Evolutionary conservation across 2,113 vertebrate species (phyloP), one percentile per base, ranked within the genome.

Genomic region (Leptodactylus fuscus): DNA sequence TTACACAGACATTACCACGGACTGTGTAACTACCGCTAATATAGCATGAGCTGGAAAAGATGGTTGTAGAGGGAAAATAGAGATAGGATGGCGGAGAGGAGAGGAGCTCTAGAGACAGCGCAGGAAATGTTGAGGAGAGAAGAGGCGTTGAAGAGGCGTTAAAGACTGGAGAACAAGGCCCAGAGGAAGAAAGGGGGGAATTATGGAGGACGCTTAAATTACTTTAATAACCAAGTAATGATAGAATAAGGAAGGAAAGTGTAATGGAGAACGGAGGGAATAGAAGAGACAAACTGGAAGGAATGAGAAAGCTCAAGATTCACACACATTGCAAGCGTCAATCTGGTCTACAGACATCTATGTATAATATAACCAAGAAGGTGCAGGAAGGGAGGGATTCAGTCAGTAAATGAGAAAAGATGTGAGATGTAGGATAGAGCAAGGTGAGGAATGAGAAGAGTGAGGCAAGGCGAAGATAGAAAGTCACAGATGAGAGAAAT

Each of bases 1-100:
- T 82, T 82, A 73, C 81, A 71, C 70, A 75, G 70, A 60, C 82
- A 75, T 83, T 75, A 83, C 49, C 70, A 29, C 46, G 81, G 36
- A 60, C 51, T 58, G 53, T 46, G 69, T 74, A 73, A 71, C 51
- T 74, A 74, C 69, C n/a, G 71, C 16, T 78, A 85, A 85, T 65
- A 69, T 29, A 69, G 34, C 41, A 51, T 22, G 29, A 69, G 60
- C 41, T 29, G 62, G 75, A 69, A 51, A 69, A 73, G 69, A 69
- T 82, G 62, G 46, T 15, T 36, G 32, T 27, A 3, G 49, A 49
- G 32, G 22, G 49, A 71, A 65, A 46, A 55, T 27, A 49, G 32
- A 69, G 46, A 34, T 51, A n/a, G 44, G 41, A 53, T 36, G 49
- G 44, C 49, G 29, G 41, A 46, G 69, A 32, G 79, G 24, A 81